Base-by-base conservation (phyloP, 2,888 invertebrate genomes). In the Conchocele bisecta region DNA sequence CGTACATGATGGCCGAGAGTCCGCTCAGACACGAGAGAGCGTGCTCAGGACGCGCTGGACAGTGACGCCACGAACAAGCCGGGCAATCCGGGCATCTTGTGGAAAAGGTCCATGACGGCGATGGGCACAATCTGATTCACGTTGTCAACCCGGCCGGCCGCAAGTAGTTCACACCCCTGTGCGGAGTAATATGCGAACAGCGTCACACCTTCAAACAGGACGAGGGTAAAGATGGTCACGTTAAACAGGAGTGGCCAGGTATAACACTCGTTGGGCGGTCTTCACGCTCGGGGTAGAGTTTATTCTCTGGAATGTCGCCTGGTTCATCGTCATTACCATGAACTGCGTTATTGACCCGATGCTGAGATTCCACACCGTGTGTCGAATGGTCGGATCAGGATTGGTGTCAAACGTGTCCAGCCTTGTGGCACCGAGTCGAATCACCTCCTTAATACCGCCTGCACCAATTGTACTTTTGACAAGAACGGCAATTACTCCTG, bases 51-150 rank as follows among this genome's bases (percentile, higher is more conserved):
- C 31, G 74, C 74, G 26, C 60, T 57, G 15, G 69, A 48, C 20
- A 74, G 48, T 5, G 74, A 60, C 11, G 74, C 60, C 11, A 74
- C 53, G 48, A 74, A 74, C 7, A 74, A 46, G 20, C 74, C 74
- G 0, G 74, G 64, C 3, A 74, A 42, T 17, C 74, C 68, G 6
- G 65, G 74, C 20, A 46, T 42, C 9, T 50, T 57, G 13, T 65
- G 60, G 28, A 74, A 74, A 0, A 74, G 29, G 33, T 74, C 68
- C 13, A 59, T 33, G 3, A 74, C 61, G 20, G 68, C 65, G 17
- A 60, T 57, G 3, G 74, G 68, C 13, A 68, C 35, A 1, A 74
- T 57, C 35, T 68, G 68, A 29, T 68, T 74, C 9, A 56, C 22
- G 35, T 60, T 68, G 13, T 15, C 29, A 3, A 74, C 59, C 41